phyloP scores from a whole-genome alignment of 2,888 invertebrate genomes.

The Cryptocephalus moraei region DNA sequence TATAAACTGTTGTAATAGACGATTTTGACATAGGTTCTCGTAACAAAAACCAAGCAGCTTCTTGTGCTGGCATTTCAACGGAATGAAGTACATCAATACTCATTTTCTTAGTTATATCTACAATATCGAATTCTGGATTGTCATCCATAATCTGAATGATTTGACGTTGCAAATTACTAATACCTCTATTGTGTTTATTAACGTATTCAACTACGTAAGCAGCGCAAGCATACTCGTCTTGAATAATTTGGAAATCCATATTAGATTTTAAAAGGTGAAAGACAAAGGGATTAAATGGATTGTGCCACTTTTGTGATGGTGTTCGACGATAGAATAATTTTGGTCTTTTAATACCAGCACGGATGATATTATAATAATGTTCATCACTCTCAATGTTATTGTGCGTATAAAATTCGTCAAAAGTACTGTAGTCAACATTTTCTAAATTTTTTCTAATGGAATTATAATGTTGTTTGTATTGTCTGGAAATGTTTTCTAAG shows the following conservation, averaged over 20 bases:
- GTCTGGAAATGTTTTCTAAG: constrained; percentile 3
- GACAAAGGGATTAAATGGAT: constrained; percentile 33
- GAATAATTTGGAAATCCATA: constrained; percentile 32
- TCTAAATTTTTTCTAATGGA: constrained; percentile 12
- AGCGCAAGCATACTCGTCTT: constrained; percentile 36
- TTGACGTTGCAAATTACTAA: constrained; percentile 28
- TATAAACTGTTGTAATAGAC: neutral
- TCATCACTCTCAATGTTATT: constrained; percentile 14
- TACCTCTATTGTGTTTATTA: constrained; percentile 31
- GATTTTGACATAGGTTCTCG: neutral
- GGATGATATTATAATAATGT: constrained; percentile 19
- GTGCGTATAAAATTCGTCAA: constrained; percentile 14
- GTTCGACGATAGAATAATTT: constrained; percentile 26
- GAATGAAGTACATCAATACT: neutral
- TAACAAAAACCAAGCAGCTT: neutral
- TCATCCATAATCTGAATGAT: constrained; percentile 26
- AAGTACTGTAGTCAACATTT: constrained; percentile 8
- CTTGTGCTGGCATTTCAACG: neutral
- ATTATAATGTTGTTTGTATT: constrained; percentile 3
- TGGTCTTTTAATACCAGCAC: constrained; percentile 21
- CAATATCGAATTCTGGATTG: constrained; percentile 28
- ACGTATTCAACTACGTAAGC: constrained; percentile 34
- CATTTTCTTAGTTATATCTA: neutral
- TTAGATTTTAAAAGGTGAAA: constrained; percentile 27
- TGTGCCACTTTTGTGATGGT: constrained; percentile 31